A percentile compares a stretch with the other conserved stretches of the same genome.
Evolutionary conservation across 2,113 vertebrate species (phyloP).

Genomic region (Rhinolophus sinicus): DNA sequence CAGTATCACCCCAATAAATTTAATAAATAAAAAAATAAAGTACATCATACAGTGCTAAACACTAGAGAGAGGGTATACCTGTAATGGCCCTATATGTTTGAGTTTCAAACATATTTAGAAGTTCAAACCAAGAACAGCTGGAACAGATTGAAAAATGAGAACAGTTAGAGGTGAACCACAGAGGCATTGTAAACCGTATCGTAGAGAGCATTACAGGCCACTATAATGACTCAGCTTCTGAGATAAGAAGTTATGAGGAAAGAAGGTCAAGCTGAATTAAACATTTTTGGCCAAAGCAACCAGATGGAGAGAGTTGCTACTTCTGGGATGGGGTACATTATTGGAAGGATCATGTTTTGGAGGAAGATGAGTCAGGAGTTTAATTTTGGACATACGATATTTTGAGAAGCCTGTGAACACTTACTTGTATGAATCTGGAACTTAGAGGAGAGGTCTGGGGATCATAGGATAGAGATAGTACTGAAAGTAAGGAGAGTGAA

Average conservation of each 20-base stretch:
- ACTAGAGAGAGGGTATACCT: neutral
- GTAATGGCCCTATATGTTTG: too few relatives aligned
- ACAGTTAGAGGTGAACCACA: neutral
- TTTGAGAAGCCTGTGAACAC: neutral
- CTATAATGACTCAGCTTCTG: neutral
- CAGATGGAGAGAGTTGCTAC: neutral
- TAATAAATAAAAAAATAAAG: neutral
- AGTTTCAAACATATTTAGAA: neutral
- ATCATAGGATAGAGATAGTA: too few relatives aligned
- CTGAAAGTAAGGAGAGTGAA: neutral
- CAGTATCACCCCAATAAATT: too few relatives aligned
- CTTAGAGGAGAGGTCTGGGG: neutral
- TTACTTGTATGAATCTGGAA: neutral
- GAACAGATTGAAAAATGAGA: rapidly evolving
- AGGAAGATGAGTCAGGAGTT: neutral
- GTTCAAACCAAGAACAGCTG: neutral
- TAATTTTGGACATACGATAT: neutral
- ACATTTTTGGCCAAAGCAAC: neutral
- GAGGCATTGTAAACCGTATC: neutral
- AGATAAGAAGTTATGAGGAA: neutral
- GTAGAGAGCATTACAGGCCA: neutral
- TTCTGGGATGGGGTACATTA: neutral
- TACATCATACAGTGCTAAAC: neutral
- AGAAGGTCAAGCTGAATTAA: neutral
- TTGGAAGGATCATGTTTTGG: neutral